These are phyloP conservation scores for Anthophora plumipes DNA, from an alignment of 2,888 invertebrate species.

Conservation along the genomic window DNA sequence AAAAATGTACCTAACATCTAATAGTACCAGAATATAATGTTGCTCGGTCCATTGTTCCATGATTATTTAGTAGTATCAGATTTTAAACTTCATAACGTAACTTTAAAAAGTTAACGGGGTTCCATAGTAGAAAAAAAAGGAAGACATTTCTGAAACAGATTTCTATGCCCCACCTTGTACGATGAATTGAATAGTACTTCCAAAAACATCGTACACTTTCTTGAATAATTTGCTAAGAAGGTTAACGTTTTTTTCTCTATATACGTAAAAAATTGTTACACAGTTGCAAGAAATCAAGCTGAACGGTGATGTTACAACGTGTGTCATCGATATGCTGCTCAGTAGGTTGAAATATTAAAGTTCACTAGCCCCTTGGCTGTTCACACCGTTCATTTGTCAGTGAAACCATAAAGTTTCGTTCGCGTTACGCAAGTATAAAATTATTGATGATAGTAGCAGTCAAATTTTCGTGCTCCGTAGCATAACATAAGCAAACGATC, in stretches of 20 bases:
- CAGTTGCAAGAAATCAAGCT: constrained; percentile 4
- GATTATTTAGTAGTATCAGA: no score
- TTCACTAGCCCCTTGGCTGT: background rate
- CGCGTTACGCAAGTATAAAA: background rate
- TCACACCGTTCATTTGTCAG: background rate
- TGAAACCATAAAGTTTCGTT: background rate
- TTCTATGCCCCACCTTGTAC: no score
- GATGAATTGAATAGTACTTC: background rate
- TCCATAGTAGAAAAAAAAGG: no score
- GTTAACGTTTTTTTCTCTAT: background rate
- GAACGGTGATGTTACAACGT: background rate
- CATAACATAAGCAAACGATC: background rate
- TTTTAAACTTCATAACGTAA: no score
- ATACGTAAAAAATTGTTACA: background rate
- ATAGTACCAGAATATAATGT: no score
- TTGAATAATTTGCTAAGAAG: background rate
- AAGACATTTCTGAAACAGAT: no score
- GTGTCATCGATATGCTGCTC: background rate
- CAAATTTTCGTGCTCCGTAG: background rate
- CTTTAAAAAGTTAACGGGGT: no score
- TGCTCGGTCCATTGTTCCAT: no score
- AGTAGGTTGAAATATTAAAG: constrained; percentile 26
- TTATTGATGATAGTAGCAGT: background rate
- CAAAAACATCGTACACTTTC: constrained; percentile 4
- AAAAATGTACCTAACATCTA: no score